Conservation (phyloP, 2,113 vertebrate genomes). For the Illadopsis cleaveri region DNA sequence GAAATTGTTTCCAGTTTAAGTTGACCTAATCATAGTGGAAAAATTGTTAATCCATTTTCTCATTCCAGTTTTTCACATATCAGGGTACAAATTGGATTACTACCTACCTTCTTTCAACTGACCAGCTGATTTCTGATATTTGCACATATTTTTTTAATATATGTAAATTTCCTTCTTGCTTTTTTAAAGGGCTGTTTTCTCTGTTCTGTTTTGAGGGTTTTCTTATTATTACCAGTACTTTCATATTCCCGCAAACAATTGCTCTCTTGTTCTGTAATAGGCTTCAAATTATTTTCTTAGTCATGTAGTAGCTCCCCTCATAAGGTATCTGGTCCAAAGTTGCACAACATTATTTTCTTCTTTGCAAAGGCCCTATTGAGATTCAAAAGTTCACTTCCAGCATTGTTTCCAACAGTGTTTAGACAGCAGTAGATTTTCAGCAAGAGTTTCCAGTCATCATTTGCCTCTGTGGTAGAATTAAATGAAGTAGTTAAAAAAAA, state of each 20-base stretch:
- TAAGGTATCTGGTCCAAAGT: neutral
- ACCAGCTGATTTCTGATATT: neutral
- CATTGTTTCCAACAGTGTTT: neutral
- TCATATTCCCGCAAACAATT: neutral
- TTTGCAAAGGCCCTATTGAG: neutral
- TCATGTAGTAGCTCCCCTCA: neutral
- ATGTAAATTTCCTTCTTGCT: neutral
- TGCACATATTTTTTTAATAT: neutral
- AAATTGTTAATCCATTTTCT: neutral
- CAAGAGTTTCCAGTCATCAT: neutral
- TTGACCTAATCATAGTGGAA: neutral
- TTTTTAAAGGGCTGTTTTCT: neutral
- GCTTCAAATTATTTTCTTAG: neutral
- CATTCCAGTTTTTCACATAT: neutral
- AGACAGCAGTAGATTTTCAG: neutral
- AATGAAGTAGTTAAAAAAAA: neutral
- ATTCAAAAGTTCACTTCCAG: neutral
- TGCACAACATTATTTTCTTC: neutral
- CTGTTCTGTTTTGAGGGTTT: neutral
- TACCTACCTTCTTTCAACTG: neutral
- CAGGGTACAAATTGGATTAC: neutral
- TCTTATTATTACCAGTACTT: neutral
- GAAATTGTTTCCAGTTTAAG: neutral
- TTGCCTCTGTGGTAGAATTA: neutral
- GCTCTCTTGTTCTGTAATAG: neutral